Evolutionary conservation across 2,888 invertebrate species (phyloP), one percentile per base, ranked within the genome.

Genomic region (Eilema griseolum): DNA sequence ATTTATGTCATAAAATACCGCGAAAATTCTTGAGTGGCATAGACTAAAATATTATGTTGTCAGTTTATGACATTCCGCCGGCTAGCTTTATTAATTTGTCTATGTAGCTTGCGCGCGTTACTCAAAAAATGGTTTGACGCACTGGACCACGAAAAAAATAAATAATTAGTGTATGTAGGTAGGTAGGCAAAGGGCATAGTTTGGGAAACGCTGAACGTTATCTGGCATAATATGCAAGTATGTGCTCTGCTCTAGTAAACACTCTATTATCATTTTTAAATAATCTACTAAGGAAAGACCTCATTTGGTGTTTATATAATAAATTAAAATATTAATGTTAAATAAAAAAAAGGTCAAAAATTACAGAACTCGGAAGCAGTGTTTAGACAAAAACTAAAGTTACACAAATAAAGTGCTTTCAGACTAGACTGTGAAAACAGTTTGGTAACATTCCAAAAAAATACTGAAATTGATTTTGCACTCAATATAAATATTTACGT

Each of bases 171-270:
- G 3, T 37, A 37, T 37, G 41, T 16, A 41, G 16, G 41, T 41
- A 41, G 41, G 41, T 41, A 16, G 16, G 41, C 8, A n/a, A 20
- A n/a, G 52, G n/a, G 20, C 16, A 16, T 46, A 52, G 52, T 52
- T n/a, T 52, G n/a, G n/a, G 52, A 52, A 52, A 52, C 52, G n/a
- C n/a, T 52, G 52, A 52, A 2, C 52, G 60, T 74, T 71, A 78
- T 78, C 75, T 72, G 73, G 68, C 72, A 79, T 81, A 79, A 52
- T 52, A 52, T 67, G 74, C 63, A 65, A 75, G 26, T 41, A 41
- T 24, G 61, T 37, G 61, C 61, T 37, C 41, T 41, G 41, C 41
- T 62, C 37, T 62, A 41, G 24, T 62, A 41, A 41, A 62, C 37
- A 24, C 14, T 24, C 26, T 62, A 37, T 8, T 37, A 37, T 62